A percentile compares a stretch with the other conserved stretches of the same genome.
Conservation (phyloP, 2,888 invertebrate genomes). For the Griposia aprilina region DNA sequence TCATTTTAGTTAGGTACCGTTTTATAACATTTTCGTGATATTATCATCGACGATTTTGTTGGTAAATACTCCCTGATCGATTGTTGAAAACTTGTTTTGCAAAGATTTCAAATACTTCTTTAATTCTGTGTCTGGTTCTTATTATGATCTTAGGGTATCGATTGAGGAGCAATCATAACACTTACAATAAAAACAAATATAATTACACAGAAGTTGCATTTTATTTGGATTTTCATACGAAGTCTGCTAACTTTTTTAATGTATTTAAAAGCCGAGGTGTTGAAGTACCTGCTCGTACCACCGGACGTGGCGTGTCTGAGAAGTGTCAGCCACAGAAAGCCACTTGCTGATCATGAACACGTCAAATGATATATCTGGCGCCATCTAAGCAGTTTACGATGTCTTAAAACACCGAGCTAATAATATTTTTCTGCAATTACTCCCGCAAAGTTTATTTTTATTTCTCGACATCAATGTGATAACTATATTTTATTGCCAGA, state of each 20-base stretch:
- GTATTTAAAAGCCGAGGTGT: slow-evolving; percentile 24
- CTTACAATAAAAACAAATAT: slow-evolving; percentile 25
- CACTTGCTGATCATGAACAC: slow-evolving; percentile 26
- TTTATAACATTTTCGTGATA: slow-evolving; percentile 23
- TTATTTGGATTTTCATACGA: slow-evolving; percentile 20
- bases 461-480: slow-evolving; percentile 64
- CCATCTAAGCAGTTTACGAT: slow-evolving; percentile 64
- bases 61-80: background rate
- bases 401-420: slow-evolving; percentile 38
- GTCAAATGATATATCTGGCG: slow-evolving; percentile 59
- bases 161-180: slow-evolving; percentile 37
- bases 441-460: slow-evolving; percentile 58
- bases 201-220: slow-evolving; percentile 9
- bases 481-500: slow-evolving; percentile 58
- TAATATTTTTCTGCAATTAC: slow-evolving; percentile 52
- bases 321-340: slow-evolving; percentile 32
- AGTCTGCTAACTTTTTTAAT: slow-evolving; percentile 12
- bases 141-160: slow-evolving; percentile 37
- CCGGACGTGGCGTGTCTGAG: slow-evolving; percentile 19
- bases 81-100: slow-evolving; percentile 48
- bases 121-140: slow-evolving; percentile 29
- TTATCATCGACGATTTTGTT: slow-evolving; percentile 14
- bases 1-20: background rate
- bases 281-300: slow-evolving; percentile 20
- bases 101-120: slow-evolving; percentile 19